A percentile compares a stretch with the other conserved stretches of the same genome.
Conservation (phyloP, 2,113 vertebrate genomes). For the Melospiza georgiana region DNA sequence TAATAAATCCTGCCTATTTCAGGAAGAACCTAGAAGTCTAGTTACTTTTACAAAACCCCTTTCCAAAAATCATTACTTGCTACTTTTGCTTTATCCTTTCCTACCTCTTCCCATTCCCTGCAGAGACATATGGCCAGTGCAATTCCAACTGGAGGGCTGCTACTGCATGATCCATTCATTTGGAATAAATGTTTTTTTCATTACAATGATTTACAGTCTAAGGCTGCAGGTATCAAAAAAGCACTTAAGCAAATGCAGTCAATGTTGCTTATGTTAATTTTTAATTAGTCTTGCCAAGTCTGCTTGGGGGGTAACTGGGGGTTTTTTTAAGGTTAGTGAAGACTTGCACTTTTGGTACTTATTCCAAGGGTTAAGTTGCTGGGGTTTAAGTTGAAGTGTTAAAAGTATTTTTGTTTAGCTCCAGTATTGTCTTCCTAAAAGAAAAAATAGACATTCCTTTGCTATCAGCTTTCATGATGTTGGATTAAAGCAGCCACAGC, state of each 20-base stretch:
- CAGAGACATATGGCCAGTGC: conserved; percentile 10
- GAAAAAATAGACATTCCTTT: neutral
- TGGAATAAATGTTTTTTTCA: neutral
- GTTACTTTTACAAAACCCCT: conserved; percentile 10
- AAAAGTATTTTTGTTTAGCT: neutral
- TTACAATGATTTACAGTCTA: neutral
- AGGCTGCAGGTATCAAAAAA: conserved; percentile 54
- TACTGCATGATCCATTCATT: neutral
- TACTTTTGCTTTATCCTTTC: conserved; percentile 8
- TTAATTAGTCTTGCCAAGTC: neutral
- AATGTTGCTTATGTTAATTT: neutral
- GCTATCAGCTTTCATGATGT: neutral
- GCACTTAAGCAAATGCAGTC: conserved; percentile 43
- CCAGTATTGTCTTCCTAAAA: neutral
- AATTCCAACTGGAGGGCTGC: neutral
- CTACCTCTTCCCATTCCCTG: conserved; percentile 7
- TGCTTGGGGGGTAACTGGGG: neutral
- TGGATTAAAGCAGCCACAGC: neutral
- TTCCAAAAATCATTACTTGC: neutral
- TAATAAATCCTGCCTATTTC: conserved; percentile 53
- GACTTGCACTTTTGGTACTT: neutral
- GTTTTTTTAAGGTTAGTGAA: neutral
- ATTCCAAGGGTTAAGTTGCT: neutral
- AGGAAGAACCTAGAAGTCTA: conserved; percentile 56
- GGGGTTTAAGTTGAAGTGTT: neutral